Evolutionary conservation across 2,113 vertebrate species (phyloP).

Genomic region (Ictidomys tridecemlineatus): DNA sequence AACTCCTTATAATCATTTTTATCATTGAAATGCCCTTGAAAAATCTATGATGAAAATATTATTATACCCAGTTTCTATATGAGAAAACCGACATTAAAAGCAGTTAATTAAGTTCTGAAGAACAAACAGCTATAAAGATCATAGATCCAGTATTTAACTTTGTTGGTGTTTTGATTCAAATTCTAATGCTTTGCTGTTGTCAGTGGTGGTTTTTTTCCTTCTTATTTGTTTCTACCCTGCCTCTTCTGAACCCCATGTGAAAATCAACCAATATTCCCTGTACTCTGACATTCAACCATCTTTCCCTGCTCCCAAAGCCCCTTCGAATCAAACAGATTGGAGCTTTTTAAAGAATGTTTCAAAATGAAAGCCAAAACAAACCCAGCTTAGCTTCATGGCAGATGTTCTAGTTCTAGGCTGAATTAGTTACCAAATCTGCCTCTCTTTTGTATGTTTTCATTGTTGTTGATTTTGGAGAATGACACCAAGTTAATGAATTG

Average conservation of each 20-base stretch:
- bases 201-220: not conserved
- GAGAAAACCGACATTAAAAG: not conserved
- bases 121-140: not conserved
- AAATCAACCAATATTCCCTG: not conserved
- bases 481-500: slow-evolving; percentile 70
- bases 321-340: slow-evolving; percentile 58
- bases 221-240: not conserved
- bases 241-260: not conserved
- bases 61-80: not conserved
- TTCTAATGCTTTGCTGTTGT: not conserved
- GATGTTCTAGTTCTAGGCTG: slow-evolving; percentile 68
- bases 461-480: slow-evolving; percentile 75
- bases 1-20: not conserved
- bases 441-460: slow-evolving; percentile 59
- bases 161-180: not conserved
- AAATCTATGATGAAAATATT: not conserved
- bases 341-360: slow-evolving; percentile 43
- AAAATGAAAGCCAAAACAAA: slow-evolving; percentile 68
- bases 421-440: slow-evolving; percentile 69
- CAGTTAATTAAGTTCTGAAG: not conserved
- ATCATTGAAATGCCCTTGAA: not conserved
- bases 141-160: not conserved
- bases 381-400: slow-evolving; percentile 57
- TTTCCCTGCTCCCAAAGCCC: not conserved
- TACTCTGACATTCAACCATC: not conserved